phyloP scores from a whole-genome alignment of 2,888 invertebrate genomes.

The Galerucella calmariensis region DNA sequence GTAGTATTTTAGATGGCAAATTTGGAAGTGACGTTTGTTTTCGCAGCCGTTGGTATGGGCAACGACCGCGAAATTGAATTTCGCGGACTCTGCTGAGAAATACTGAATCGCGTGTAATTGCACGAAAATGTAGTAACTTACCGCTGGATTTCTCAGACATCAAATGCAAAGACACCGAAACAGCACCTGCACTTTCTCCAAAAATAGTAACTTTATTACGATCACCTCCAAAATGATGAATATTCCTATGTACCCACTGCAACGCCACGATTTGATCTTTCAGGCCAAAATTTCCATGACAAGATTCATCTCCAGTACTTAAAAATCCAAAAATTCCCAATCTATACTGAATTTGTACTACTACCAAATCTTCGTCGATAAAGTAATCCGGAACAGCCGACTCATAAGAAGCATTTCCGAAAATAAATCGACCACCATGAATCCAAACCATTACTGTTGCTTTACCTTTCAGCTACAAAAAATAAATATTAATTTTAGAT shows the following conservation, averaged over 20 bases:
- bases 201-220: conserved; percentile 41
- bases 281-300: conserved; percentile 44
- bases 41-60: too few species aligned
- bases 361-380: conserved; percentile 35
- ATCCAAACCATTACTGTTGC: conserved; percentile 34
- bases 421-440: conserved; percentile 37
- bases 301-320: conserved; percentile 40
- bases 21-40: too few species aligned
- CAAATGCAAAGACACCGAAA: conserved; percentile 41
- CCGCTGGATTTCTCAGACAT: conserved; percentile 40
- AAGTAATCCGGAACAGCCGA: conserved; percentile 34
- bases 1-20: too few species aligned
- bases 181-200: conserved; percentile 47
- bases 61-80: too few species aligned
- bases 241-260: conserved; percentile 45
- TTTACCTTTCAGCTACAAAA: conserved; percentile 18
- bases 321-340: conserved; percentile 44
- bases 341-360: conserved; percentile 40
- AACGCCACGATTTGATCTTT: conserved; percentile 46
- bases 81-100: too few species aligned
- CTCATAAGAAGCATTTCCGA: conserved; percentile 21
- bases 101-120: too few species aligned
- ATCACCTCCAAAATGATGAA: conserved; percentile 43
- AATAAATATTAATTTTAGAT: too few species aligned
- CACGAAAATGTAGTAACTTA: neutral